Conservation (phyloP, 2,797 vertebrate genomes). For the Kryptolebias ocellatus region DNA sequence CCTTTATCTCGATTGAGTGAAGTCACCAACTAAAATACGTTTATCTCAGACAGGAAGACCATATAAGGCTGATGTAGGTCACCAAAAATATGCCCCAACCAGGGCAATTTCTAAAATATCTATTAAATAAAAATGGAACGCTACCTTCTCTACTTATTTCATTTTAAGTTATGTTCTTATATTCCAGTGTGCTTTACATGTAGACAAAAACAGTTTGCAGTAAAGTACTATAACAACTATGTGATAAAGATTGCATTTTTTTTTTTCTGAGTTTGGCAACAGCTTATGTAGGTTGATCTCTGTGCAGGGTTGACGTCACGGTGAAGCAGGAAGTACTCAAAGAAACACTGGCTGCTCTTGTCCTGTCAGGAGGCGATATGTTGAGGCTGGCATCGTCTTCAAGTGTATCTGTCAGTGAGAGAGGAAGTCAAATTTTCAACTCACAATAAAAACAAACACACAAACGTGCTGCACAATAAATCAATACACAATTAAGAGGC, state of each 20-base stretch:
- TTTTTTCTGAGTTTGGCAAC: conserved; percentile 60
- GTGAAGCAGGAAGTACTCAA: conserved; percentile 70
- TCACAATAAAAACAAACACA: not conserved
- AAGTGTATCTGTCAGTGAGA: conserved; percentile 87
- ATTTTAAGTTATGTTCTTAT: conserved; percentile 41
- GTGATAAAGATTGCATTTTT: conserved; percentile 55
- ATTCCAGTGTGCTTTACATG: conserved; percentile 40
- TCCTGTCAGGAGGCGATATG: conserved; percentile 94
- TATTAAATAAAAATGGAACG: conserved; percentile 62
- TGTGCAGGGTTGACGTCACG: conserved; percentile 28
- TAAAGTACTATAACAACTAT: conserved; percentile 36
- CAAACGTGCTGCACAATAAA: too few relatives aligned
- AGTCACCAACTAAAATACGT: conserved; percentile 28
- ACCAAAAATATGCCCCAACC: conserved; percentile 6
- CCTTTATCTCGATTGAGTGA: conserved; percentile 28
- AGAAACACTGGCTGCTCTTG: conserved; percentile 94
- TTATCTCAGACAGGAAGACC: conserved; percentile 46
- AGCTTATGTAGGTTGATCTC: conserved; percentile 47
- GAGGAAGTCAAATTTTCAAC: not conserved
- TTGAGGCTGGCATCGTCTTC: conserved; percentile 97
- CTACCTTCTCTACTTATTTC: conserved; percentile 28
- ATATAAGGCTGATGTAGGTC: conserved; percentile 3
- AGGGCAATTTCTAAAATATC: conserved; percentile 48
- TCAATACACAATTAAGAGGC: too few relatives aligned
- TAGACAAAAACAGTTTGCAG: conserved; percentile 27